Evolutionary conservation across 2,113 vertebrate species (phyloP).

Genomic region (Sula dactylatra): DNA sequence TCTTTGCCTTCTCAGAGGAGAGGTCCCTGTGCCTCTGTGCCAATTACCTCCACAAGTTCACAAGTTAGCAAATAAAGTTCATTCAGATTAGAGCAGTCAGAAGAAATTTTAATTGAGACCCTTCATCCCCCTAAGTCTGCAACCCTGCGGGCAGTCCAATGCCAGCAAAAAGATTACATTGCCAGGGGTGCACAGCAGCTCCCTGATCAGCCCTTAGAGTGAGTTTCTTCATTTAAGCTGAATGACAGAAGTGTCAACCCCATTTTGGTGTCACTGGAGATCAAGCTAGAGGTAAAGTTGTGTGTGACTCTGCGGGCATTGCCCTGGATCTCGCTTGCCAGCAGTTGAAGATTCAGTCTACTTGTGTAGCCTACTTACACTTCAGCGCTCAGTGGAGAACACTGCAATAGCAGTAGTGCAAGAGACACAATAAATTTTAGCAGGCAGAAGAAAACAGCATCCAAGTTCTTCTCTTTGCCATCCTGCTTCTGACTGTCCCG

Average conservation of each 20-base stretch:
- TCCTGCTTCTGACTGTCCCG: neutral
- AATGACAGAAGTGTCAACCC: neutral
- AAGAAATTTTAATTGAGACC: neutral
- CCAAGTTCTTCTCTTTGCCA: neutral
- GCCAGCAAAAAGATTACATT: neutral
- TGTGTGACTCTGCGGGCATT: neutral
- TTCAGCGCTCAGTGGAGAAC: neutral
- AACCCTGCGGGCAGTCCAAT: neutral
- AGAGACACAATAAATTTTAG: neutral
- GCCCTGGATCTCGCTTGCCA: neutral
- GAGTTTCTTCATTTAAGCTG: neutral
- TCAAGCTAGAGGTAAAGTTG: neutral
- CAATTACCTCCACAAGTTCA: neutral
- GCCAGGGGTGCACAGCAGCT: neutral
- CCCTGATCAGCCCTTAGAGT: neutral
- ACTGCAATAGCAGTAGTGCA: neutral
- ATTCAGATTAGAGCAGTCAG: neutral
- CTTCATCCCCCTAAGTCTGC: neutral
- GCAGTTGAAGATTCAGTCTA: neutral
- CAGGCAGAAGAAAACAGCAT: neutral
- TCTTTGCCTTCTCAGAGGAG: neutral
- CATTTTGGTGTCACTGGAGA: neutral
- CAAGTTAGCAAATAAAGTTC: neutral
- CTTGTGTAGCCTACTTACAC: neutral
- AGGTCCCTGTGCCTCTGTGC: neutral